Percentiles rank a stretch among this genome's conserved stretches.
phyloP scores from a whole-genome alignment of 1,140 invertebrate species.

The Pseudomyrmex sp. region DNA sequence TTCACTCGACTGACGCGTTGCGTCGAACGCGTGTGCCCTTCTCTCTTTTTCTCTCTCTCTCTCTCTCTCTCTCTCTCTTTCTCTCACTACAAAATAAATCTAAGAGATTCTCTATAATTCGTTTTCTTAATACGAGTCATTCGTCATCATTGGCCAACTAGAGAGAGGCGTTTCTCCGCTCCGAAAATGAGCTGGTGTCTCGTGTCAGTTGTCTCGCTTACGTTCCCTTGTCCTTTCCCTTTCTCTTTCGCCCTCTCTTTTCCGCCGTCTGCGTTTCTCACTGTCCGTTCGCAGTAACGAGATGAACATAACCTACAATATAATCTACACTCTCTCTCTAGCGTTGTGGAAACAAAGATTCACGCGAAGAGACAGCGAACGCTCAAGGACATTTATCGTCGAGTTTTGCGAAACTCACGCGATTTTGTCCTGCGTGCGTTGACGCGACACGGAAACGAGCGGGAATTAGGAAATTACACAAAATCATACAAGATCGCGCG shows the following conservation, averaged over 20 bases:
- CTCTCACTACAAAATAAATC: slow-evolving; percentile 18
- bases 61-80: no score
- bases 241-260: slow-evolving; percentile 23
- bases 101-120: background rate
- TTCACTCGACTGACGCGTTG: slow-evolving; percentile 30
- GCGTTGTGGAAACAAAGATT: slow-evolving; percentile 5
- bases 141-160: background rate
- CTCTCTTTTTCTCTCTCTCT: no score
- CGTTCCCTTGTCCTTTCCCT: slow-evolving; percentile 29
- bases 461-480: background rate
- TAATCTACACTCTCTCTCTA: background rate
- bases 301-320: slow-evolving; percentile 65
- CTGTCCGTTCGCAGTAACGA: slow-evolving; percentile 5
- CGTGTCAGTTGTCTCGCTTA: background rate
- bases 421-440: slow-evolving; percentile 25
- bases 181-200: slow-evolving; percentile 24
- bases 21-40: background rate
- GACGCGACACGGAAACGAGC: background rate
- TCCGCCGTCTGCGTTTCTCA: background rate
- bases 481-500: background rate
- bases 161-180: slow-evolving; percentile 2
- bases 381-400: slow-evolving; percentile 45
- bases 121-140: background rate
- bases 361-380: background rate
- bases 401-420: slow-evolving; percentile 30